Evolutionary conservation across 2,888 invertebrate species (phyloP), one percentile per base, ranked within the genome.

Genomic region (Cheilosia vulpina): DNA sequence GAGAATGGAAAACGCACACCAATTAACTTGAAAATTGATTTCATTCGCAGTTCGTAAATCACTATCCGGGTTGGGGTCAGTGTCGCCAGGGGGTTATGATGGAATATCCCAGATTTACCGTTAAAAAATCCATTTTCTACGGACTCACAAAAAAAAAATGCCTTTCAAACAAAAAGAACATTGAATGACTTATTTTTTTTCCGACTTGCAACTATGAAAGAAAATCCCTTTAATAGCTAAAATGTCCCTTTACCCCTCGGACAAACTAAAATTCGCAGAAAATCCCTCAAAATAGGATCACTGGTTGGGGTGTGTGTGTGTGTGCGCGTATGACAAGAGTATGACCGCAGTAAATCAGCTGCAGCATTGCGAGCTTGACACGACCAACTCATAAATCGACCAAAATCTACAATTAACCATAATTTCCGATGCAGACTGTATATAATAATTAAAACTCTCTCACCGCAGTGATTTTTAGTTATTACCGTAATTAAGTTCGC

Each of bases 401-500:
- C 53, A 63, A 68, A 80, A 50, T 62, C 31, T 57, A 47, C 31
- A 75, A 75, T 80, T 75, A 53, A 73, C 66, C 73, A 62, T 79
- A 52, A 65, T 71, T 38, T 78, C 60, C 45, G 24, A 60, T 50
- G 73, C 19, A 60, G 50, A 68, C 24, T 62, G 47, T 75, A 17
- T 38, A 24, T 38, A 24, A n/a, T 53, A 68, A 68, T 52, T 66
- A 55, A 58, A 58, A 52, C 50, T 50, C 38, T 47, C 21, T 43
- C n/a, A 47, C 53, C 66, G 17, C 45, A 60, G 38, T 60, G 73
- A 80, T 75, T 68, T 80, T 60, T 41, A 68, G 68, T 50, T 68
- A 80, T 68, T 75, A 62, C 41, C 75, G 45, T 75, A 81, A 81
- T 69, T 81, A 69, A 75, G 80, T 81, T 21, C 62, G 17, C 13